phyloP scores from a whole-genome alignment of 2,888 invertebrate genomes.

The Frankliniella fusca region DNA sequence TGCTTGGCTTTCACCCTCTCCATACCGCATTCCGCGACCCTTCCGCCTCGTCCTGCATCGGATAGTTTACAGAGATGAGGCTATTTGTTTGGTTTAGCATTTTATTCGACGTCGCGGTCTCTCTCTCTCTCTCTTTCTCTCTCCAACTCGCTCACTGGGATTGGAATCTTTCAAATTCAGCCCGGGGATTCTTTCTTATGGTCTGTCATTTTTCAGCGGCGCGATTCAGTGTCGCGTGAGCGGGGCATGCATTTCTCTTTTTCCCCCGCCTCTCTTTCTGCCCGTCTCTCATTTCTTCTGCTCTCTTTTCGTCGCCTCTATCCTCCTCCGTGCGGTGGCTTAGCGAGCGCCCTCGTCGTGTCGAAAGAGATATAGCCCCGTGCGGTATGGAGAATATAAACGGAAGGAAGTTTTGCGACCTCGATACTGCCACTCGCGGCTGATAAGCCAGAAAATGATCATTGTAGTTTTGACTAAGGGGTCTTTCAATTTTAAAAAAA shows the following conservation, averaged over 20 bases:
- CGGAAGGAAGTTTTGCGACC: neutral
- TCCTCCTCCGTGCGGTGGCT: neutral
- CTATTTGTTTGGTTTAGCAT: constrained; percentile 26
- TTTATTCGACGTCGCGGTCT: neutral
- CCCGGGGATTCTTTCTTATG: neutral
- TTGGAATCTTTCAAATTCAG: constrained; percentile 17
- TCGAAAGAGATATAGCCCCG: neutral
- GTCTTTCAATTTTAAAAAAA: too few species aligned
- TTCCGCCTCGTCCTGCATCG: neutral
- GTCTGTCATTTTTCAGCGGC: constrained; percentile 5
- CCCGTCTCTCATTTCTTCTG: neutral
- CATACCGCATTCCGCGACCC: neutral
- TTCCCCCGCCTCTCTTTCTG: neutral
- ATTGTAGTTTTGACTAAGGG: too few species aligned
- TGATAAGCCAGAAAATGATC: too few species aligned
- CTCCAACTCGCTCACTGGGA: neutral
- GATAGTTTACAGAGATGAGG: constrained; percentile 26
- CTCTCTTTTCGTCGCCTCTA: neutral
- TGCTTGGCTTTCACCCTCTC: neutral
- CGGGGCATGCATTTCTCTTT: neutral
- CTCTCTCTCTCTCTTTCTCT: neutral
- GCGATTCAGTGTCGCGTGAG: constrained; percentile 4
- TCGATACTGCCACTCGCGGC: neutral
- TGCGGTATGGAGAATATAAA: neutral
- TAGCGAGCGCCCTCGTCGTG: too few species aligned